Base-by-base conservation (phyloP, 1,140 invertebrate genomes). In the Caenorhabditis brenneri region DNA sequence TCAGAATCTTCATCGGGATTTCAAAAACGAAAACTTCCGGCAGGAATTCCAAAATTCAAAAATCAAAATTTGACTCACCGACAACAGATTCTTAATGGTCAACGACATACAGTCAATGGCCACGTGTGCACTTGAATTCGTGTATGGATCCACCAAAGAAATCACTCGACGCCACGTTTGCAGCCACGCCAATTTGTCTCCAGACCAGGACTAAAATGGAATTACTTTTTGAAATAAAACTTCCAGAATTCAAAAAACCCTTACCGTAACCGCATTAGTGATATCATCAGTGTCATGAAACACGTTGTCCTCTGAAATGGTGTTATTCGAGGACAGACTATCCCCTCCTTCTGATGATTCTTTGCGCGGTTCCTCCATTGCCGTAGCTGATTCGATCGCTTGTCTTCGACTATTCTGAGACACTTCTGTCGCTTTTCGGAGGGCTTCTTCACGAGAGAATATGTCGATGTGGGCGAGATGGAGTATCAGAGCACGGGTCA, bases 401-500 rank as follows among this genome's bases (percentile, higher is more conserved):
- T 51, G 49, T 51, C 46, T 2, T 53, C 49, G 22, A 31, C 78
- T 53, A 6, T 16, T 80, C 22, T 80, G 78, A 16, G 49, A 51
- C 5, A 58, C 51, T 60, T 81, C 42, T 60, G 51, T 81, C 6
- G 80, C 55, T 46, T 48, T 83, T 49, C 81, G n/a, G 0, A 74
- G 36, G 12, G 65, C 33, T 48, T 84, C 83, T 31, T 84, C 85
- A 19, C 79, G 83, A 7, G 85, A 78, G 31, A 84, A 86, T 31
- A 86, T 65, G 48, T 88, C 88, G 22, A 88, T 84, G 9, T 79
- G 88, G 36, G 85, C 88, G 29, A 90, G 53, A 79, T 90, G 89
- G 31, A 90, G 83, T 36, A 89, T 85, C 29, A 90, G 51, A 4
- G 89, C 89, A 46, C 83, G 48, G 0, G 89, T 90, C 29, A 90